Percentiles rank a stretch among this genome's conserved stretches.
These are phyloP conservation scores for Sarcoramphus papa DNA, from an alignment of 2,797 vertebrate genomes.

Conservation along the genomic window DNA sequence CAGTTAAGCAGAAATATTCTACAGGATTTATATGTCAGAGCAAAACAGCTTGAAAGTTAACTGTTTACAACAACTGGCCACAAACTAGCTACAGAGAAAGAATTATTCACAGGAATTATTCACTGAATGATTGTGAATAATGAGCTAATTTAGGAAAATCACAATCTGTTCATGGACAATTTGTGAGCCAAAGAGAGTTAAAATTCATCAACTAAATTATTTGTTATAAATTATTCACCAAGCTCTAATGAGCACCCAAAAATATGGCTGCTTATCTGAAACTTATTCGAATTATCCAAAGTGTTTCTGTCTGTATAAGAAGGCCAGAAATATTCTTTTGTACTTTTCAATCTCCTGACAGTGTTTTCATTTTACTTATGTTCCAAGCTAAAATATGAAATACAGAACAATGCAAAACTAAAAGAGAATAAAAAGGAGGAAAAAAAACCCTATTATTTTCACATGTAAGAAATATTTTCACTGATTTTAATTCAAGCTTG, in stretches of 20 bases:
- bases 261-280: conserved; percentile 39
- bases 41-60: not conserved
- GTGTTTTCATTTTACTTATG: not conserved
- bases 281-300: conserved; percentile 7
- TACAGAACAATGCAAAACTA: not conserved
- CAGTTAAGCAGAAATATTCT: not conserved
- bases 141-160: conserved; percentile 61
- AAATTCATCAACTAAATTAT: conserved; percentile 63
- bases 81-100: not conserved
- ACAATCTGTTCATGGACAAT: conserved; percentile 61
- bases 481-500: not conserved
- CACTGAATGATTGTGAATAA: conserved; percentile 53
- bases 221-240: conserved; percentile 65
- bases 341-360: not conserved
- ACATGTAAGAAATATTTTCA: not conserved
- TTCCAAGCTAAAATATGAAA: not conserved
- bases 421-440: not conserved
- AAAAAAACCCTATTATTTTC: not conserved
- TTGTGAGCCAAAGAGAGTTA: conserved; percentile 46
- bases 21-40: not conserved
- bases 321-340: not conserved
- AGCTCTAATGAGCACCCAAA: conserved; percentile 49
- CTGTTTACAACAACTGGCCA: conserved; percentile 9
- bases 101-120: conserved; percentile 27
- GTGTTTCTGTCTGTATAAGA: not conserved